Conservation (phyloP, 64 coral and sea anemone species). For the Montipora capricornis region DNA sequence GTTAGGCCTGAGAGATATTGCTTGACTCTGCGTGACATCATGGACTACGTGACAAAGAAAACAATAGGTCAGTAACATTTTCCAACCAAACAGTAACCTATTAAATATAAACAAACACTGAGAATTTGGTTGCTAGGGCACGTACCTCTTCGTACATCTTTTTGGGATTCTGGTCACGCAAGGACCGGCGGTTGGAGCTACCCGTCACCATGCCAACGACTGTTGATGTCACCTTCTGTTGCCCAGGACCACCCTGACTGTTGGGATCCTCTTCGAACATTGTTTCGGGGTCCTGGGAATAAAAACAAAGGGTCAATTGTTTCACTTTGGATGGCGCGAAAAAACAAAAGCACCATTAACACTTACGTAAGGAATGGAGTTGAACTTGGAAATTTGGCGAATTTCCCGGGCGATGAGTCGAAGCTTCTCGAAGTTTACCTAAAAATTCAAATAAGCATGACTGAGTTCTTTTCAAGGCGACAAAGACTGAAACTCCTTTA, state of each 20-base stretch:
- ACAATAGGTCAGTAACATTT: neutral
- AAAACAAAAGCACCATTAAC: neutral
- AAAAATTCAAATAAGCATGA: neutral
- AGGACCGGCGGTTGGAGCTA: conserved; percentile 64
- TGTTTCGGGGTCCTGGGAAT: conserved; percentile 70
- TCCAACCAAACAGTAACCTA: no score
- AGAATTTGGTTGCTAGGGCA: neutral
- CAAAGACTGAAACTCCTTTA: no score
- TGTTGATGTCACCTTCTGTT: conserved; percentile 89
- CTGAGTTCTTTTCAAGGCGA: no score
- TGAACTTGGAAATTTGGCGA: conserved; percentile 83
- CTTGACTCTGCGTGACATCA: conserved; percentile 84
- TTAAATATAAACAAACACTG: neutral
- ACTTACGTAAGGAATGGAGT: conserved; percentile 91
- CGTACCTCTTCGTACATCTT: conserved; percentile 93
- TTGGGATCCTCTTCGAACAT: conserved; percentile 86
- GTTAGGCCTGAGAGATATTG: conserved; percentile 69
- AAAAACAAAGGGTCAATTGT: neutral
- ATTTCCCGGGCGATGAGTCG: conserved; percentile 93
- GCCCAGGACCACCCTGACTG: conserved; percentile 61
- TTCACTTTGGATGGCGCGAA: neutral
- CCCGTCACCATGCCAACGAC: conserved; percentile 95
- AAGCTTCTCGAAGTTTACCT: conserved; percentile 95
- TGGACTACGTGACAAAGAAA: conserved; percentile 46
- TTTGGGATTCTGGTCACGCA: conserved; percentile 84